Evolutionary conservation across 2,888 invertebrate species (phyloP).

Genomic region (Macrosiphum euphorbiae): DNA sequence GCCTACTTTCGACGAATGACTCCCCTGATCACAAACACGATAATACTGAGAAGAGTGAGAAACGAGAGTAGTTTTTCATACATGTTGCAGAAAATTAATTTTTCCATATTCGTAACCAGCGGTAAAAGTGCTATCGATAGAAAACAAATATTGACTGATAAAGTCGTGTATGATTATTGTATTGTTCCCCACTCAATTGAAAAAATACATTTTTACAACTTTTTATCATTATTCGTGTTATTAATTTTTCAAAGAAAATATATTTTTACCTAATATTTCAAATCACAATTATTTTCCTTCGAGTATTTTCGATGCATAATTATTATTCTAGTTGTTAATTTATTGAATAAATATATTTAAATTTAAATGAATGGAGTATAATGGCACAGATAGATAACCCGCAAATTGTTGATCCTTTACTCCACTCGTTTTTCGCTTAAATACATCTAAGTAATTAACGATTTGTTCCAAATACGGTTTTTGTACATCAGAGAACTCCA

Average conservation of each 20-base stretch:
- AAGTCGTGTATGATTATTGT: no score
- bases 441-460: no score
- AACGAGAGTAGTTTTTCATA: background rate
- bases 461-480: no score
- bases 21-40: background rate
- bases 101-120: no score
- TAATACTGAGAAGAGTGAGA: background rate
- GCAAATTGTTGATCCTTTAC: no score
- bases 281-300: background rate
- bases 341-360: background rate
- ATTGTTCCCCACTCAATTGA: background rate
- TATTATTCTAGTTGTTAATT: background rate
- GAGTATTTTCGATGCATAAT: background rate
- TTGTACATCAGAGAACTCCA: no score
- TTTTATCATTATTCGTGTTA: background rate
- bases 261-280: background rate
- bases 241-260: background rate
- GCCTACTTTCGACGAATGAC: background rate
- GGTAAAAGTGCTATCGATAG: background rate
- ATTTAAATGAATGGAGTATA: no score
- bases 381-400: no score
- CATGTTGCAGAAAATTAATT: no score
- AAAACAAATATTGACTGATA: background rate
- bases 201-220: background rate
- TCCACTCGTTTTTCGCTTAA: no score